Evolutionary conservation across 64 coral and sea anemone genomes (phyloP).

Genomic region (Stylophora pistillata): DNA sequence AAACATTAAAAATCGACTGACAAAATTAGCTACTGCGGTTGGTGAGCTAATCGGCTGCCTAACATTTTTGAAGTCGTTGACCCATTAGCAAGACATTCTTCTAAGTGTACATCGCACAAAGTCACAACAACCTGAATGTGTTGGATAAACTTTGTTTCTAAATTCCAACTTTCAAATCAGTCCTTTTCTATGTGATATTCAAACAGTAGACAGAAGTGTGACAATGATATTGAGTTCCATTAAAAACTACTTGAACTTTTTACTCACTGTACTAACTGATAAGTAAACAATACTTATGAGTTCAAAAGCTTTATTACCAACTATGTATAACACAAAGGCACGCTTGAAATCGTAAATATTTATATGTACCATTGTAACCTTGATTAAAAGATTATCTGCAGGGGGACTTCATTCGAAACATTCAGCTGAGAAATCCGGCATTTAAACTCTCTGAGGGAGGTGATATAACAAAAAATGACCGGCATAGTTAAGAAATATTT

Average conservation of each 20-base stretch:
- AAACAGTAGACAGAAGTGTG: not conserved
- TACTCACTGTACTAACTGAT: not conserved
- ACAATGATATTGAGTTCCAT: not conserved
- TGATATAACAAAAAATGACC: not conserved
- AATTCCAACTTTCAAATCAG: not conserved
- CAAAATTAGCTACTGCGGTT: constrained; percentile 4
- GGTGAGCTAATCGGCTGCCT: not conserved
- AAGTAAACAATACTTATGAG: not conserved
- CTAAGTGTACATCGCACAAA: not conserved
- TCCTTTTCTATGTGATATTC: not conserved
- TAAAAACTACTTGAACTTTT: not conserved
- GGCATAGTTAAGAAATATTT: not conserved
- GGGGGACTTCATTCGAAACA: constrained; percentile 2
- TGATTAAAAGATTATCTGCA: constrained; percentile 17
- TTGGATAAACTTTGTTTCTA: not conserved
- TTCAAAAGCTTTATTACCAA: not conserved
- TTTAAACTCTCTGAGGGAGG: not conserved
- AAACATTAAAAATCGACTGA: constrained; percentile 15
- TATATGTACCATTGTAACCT: constrained; percentile 5
- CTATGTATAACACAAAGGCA: not conserved
- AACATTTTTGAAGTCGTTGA: not conserved
- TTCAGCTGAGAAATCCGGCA: not conserved
- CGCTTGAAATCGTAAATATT: constrained; percentile 27
- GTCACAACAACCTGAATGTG: not conserved
- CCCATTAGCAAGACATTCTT: not conserved